Evolutionary conservation across 1,140 invertebrate genomes (phyloP).

Genomic region (Drosophila repletoides): DNA sequence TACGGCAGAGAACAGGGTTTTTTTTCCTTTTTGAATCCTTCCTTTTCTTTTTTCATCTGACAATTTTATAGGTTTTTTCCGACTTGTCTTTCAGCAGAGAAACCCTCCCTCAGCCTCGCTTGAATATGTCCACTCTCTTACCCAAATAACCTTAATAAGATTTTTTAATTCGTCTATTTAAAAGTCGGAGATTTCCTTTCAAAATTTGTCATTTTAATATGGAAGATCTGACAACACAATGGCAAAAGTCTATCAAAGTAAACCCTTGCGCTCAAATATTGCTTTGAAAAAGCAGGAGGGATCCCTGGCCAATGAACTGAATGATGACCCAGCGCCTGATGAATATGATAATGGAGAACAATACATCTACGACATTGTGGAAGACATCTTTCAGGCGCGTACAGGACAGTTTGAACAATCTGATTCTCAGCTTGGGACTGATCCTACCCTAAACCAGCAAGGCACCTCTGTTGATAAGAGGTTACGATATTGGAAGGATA

Average conservation of each 20-base stretch:
- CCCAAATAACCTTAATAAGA: too few species aligned
- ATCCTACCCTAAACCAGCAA: background rate
- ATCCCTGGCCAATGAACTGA: background rate
- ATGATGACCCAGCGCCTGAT: background rate
- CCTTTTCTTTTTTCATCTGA: too few species aligned
- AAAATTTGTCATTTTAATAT: background rate
- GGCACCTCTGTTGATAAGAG: conserved; percentile 45
- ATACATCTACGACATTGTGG: conserved; percentile 32
- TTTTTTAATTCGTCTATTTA: too few species aligned
- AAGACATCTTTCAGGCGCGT: conserved; percentile 24
- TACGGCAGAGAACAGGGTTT: too few species aligned
- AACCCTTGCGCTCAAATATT: background rate
- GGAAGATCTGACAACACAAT: background rate
- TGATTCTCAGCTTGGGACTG: background rate
- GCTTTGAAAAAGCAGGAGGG: background rate
- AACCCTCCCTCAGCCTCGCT: too few species aligned
- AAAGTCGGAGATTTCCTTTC: too few species aligned
- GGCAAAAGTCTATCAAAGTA: background rate
- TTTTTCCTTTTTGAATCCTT: too few species aligned
- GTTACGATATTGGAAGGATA: conserved; percentile 66
- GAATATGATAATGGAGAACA: background rate
- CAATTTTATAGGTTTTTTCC: too few species aligned
- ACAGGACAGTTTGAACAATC: conserved; percentile 1
- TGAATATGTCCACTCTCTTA: too few species aligned
- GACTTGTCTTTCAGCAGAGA: too few species aligned